These are phyloP conservation scores for Hololepta plana DNA, from an alignment of 2,888 invertebrate species.

Conservation along the genomic window DNA sequence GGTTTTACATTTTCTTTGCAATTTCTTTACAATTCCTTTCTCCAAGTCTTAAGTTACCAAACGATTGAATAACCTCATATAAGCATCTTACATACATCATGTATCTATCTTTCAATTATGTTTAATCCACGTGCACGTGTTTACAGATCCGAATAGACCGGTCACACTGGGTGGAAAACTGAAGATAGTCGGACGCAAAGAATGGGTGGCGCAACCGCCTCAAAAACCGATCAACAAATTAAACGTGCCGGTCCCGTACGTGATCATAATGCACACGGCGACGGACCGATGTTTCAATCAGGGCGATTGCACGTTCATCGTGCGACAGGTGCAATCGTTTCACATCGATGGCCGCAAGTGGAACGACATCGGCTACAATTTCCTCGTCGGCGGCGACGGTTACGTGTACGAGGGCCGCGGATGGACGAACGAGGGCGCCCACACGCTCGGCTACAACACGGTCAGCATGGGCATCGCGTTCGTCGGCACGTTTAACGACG, in stretches of 20 bases:
- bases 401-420: constrained; percentile 53
- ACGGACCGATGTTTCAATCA: constrained; percentile 37
- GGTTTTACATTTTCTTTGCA: no score
- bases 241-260: constrained; percentile 32
- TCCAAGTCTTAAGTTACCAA: no score
- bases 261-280: constrained; percentile 48
- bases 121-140: no score
- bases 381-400: constrained; percentile 62
- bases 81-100: no score
- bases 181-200: constrained; percentile 33
- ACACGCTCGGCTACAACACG: constrained; percentile 45
- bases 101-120: no score
- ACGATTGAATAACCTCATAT: no score
- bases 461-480: constrained; percentile 52
- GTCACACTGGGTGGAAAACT: constrained; percentile 19
- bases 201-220: constrained; percentile 52
- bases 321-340: constrained; percentile 43
- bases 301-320: constrained; percentile 38
- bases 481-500: constrained; percentile 48
- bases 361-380: constrained; percentile 60
- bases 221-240: constrained; percentile 13
- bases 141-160: constrained; percentile 7
- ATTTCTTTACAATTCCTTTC: no score
- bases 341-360: constrained; percentile 48
- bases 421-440: constrained; percentile 56